A percentile compares a stretch with the other conserved stretches of the same genome.
phyloP scores from a whole-genome alignment of 1,140 invertebrate species.

The Scaptomyza hsui region DNA sequence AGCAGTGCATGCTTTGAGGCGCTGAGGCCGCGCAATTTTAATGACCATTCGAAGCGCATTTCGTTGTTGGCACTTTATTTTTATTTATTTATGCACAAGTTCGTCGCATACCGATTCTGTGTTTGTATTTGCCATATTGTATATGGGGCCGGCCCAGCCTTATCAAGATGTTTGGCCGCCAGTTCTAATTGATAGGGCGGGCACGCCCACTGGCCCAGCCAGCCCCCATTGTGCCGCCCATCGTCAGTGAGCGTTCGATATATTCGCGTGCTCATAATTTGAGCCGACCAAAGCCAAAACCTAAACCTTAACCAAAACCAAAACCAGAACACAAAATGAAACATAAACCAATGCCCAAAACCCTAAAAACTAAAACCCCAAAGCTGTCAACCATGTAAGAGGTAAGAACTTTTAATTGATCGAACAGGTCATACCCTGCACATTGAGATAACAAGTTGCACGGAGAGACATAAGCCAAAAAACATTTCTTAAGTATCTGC shows the following conservation, averaged over 20 bases:
- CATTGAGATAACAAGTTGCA: no score
- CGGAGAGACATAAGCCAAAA: no score
- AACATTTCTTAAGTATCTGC: no score
- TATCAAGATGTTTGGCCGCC: slow-evolving; percentile 78
- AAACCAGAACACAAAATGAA: slow-evolving; percentile 9
- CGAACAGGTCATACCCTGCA: neutral
- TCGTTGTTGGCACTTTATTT: slow-evolving; percentile 77
- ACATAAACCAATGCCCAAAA: slow-evolving; percentile 37
- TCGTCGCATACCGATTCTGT: slow-evolving; percentile 34
- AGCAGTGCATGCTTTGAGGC: slow-evolving; percentile 69
- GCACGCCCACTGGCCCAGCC: slow-evolving; percentile 46
- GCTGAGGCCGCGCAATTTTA: slow-evolving; percentile 60
- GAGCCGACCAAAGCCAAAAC: neutral
- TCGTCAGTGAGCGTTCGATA: slow-evolving; percentile 61
- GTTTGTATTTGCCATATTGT: slow-evolving; percentile 25
- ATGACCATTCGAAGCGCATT: slow-evolving; percentile 80
- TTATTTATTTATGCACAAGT: slow-evolving; percentile 63
- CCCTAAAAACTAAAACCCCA: slow-evolving; percentile 18
- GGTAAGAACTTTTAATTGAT: neutral
- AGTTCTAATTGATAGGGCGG: slow-evolving; percentile 80
- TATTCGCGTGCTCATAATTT: slow-evolving; percentile 80
- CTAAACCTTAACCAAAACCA: neutral
- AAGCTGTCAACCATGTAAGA: slow-evolving; percentile 6
- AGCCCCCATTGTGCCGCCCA: slow-evolving; percentile 12
- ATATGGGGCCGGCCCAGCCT: slow-evolving; percentile 31